Evolutionary conservation across 2,888 invertebrate genomes (phyloP), one percentile per base, ranked within the genome.

Genomic region (Nomada hirtipes): DNA sequence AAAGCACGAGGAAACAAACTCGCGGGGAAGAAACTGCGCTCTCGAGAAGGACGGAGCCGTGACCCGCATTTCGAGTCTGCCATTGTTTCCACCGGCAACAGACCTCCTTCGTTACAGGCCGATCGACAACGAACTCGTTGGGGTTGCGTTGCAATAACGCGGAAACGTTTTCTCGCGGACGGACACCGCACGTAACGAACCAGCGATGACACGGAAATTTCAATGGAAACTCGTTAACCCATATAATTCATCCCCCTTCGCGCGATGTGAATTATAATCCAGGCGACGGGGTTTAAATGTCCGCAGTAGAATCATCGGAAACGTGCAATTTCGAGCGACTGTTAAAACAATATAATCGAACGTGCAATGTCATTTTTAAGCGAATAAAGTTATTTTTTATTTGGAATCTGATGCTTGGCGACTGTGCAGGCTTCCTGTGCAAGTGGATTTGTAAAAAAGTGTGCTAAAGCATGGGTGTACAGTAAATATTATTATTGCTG

Each of bases 41-140:
- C 57, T 57, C 42, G 65, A 76, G 76, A 64, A 69, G 64, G 64
- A 70, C 76, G 60, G 55, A 75, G 76, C 68, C 80, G 68, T 83
- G 86, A 85, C 83, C 86, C 71, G 85, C 76, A 80, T 83, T 86
- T 80, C 68, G 55, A 44, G 73, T 29, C 53, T 78, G 73, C 57
- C 69, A 85, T 85, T 85, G 85, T 85, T 82, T 79, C 70, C 53
- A 60, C 57, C 70, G 68, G 26, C 50, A 42, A 68, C 55, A 73
- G 68, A 77, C 71, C 71, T 85, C 50, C 72, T 69, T 85, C 76
- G 71, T 81, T 69, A 59, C 64, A 53, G 15, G 10, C 18, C 82
- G 69, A 78, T 85, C 82, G 76, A 82, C 76, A 70, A 74, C 60
- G 64, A 79, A 79, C 68, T 76, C 74, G 15, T 52, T 13, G 47